Percentiles rank a stretch among this genome's conserved stretches.
Evolutionary conservation across 2,797 vertebrate genomes (phyloP).

Genomic region (Rhincodon typus): DNA sequence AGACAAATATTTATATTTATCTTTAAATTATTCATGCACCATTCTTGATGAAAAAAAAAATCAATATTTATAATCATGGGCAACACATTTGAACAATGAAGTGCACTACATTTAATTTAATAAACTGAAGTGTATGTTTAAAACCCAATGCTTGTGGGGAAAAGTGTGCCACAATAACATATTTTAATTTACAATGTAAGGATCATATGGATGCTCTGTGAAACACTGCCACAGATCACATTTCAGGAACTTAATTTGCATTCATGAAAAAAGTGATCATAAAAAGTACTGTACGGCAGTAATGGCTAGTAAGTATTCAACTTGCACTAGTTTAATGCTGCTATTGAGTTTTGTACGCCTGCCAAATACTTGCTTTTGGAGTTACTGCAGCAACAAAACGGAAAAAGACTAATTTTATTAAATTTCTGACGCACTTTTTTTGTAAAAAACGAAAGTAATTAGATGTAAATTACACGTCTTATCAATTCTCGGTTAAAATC

Average conservation of each 20-base stretch:
- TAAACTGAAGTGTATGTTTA: not conserved
- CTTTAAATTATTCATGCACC: not conserved
- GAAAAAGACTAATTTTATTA: not conserved
- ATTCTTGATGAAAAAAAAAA: not conserved
- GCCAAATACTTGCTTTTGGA: conserved; percentile 30
- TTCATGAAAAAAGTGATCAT: not conserved
- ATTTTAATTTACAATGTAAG: not conserved
- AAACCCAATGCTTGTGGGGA: not conserved
- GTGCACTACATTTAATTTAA: not conserved
- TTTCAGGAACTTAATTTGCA: conserved; percentile 10
- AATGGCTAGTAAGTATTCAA: conserved; percentile 26
- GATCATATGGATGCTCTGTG: no score
- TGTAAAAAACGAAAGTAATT: not conserved
- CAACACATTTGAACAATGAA: not conserved
- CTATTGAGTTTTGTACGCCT: conserved; percentile 30
- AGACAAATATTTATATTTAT: not conserved
- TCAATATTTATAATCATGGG: not conserved
- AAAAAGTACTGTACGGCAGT: conserved; percentile 8
- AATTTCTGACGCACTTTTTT: not conserved
- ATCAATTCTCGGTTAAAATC: not conserved
- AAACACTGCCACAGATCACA: not conserved
- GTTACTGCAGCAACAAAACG: conserved; percentile 3
- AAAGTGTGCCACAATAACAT: not conserved
- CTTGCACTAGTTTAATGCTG: conserved; percentile 27
- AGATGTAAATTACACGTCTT: not conserved